A percentile compares a stretch with the other conserved stretches of the same genome.
phyloP scores from a whole-genome alignment of 2,888 invertebrate species.

The Achlya flavicornis region DNA sequence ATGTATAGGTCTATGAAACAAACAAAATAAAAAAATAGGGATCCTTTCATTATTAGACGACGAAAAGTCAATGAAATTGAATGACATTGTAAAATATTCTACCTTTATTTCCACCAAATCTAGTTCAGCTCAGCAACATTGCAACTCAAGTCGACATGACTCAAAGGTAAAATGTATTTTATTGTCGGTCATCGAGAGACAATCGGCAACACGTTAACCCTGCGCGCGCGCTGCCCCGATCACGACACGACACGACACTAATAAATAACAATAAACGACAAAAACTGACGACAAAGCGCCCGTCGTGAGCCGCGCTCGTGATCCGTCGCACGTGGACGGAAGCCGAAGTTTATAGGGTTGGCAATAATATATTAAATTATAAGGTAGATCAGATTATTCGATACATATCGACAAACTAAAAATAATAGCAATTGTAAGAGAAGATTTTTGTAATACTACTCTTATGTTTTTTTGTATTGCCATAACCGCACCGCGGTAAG shows the following conservation, averaged over 20 bases:
- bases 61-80: too few species aligned
- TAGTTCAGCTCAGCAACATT: not conserved
- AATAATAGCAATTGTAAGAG: too few species aligned
- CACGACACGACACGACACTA: conserved; percentile 40
- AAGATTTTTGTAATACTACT: too few species aligned
- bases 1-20: too few species aligned
- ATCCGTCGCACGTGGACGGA: conserved; percentile 43
- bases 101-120: not conserved
- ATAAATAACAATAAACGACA: conserved; percentile 39
- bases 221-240: conserved; percentile 33
- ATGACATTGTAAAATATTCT: too few species aligned
- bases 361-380: not conserved
- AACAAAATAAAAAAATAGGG: too few species aligned
- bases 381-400: not conserved
- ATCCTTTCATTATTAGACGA: too few species aligned
- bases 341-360: conserved; percentile 14
- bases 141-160: not conserved
- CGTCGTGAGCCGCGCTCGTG: conserved; percentile 47
- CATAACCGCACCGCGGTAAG: too few species aligned
- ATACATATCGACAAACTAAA: too few species aligned
- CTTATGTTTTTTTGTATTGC: too few species aligned
- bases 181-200: conserved; percentile 12
- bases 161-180: conserved; percentile 1
- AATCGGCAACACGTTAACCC: conserved; percentile 28
- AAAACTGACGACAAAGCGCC: conserved; percentile 42